These are phyloP conservation scores for Herpailurus yagouaroundi DNA, from an alignment of 2,113 vertebrate genomes.

Conservation along the genomic window DNA sequence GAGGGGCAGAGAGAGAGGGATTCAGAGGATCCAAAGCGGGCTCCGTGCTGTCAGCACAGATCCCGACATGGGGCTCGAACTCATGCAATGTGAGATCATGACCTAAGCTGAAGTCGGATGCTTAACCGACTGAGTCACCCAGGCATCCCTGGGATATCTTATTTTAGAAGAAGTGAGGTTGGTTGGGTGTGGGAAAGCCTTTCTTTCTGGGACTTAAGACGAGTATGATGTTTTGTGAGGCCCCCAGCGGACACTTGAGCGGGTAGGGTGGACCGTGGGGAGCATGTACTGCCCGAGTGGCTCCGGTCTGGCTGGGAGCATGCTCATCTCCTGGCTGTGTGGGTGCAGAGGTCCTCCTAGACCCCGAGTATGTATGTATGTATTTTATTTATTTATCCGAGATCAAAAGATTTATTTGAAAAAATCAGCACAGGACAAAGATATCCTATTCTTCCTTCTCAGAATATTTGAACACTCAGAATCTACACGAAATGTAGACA, in stretches of 20 bases:
- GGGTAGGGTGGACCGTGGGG: background rate
- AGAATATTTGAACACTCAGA: constrained; percentile 66
- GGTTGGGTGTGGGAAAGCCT: background rate
- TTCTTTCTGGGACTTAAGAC: background rate
- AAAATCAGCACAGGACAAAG: constrained; percentile 71
- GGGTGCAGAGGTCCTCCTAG: fast-evolving
- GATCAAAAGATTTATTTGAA: constrained; percentile 79
- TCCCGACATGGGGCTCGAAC: no score
- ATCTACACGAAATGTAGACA: constrained; percentile 74
- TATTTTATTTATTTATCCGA: background rate
- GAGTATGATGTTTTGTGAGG: background rate
- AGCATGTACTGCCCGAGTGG: fast-evolving
- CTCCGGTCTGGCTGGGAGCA: fast-evolving
- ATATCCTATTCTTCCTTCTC: constrained; percentile 66
- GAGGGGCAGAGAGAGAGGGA: no score
- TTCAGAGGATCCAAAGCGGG: no score
- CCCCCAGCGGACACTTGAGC: background rate
- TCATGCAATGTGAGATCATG: no score
- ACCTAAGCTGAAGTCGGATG: no score
- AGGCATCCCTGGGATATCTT: no score
- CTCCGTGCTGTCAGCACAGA: no score
- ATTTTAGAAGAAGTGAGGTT: background rate
- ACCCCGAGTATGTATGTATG: no score
- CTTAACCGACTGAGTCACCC: no score
- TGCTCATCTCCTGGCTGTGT: fast-evolving